Evolutionary conservation across 2,888 invertebrate genomes (phyloP).

Genomic region (Drosophila nigricruria): DNA sequence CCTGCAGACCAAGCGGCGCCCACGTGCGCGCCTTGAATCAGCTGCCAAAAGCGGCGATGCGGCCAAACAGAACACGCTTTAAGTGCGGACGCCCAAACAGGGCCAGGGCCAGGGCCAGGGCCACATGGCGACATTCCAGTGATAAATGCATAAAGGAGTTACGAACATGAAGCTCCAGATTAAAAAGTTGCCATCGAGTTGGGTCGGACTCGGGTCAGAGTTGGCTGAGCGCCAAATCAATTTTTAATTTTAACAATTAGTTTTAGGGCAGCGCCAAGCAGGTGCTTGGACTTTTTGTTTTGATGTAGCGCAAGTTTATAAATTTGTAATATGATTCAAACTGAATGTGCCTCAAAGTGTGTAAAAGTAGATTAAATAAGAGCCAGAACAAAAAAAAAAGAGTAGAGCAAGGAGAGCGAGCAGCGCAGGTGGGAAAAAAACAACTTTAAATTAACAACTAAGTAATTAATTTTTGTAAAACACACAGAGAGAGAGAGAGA

Average conservation of each 20-base stretch:
- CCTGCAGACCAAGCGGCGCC: conserved; percentile 84
- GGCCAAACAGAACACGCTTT: conserved; percentile 85
- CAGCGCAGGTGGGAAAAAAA: not conserved
- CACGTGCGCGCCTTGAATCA: conserved; percentile 82
- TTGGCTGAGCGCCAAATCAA: conserved; percentile 65
- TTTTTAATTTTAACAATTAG: conserved; percentile 79
- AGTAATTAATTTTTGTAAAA: conserved; percentile 15
- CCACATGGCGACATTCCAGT: conserved; percentile 40
- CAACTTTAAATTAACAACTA: not conserved
- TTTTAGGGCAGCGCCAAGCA: conserved; percentile 35
- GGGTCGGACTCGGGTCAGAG: not conserved
- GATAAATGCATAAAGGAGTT: conserved; percentile 74
- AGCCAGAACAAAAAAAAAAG: too few relatives aligned
- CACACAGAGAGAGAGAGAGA: not conserved
- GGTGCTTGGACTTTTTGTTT: conserved; percentile 7
- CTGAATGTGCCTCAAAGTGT: conserved; percentile 80
- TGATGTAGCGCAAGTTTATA: conserved; percentile 59
- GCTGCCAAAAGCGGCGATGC: conserved; percentile 77
- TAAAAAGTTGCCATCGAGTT: conserved; percentile 18
- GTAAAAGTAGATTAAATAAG: conserved; percentile 58
- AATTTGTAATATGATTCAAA: conserved; percentile 73
- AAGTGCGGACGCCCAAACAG: conserved; percentile 47
- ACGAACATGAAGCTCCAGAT: conserved; percentile 24
- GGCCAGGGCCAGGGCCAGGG: conserved; percentile 9
- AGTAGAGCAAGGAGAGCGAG: too few relatives aligned